These are phyloP conservation scores for Aethina tumida DNA, from an alignment of 1,140 invertebrate genomes.

Conservation along the genomic window DNA sequence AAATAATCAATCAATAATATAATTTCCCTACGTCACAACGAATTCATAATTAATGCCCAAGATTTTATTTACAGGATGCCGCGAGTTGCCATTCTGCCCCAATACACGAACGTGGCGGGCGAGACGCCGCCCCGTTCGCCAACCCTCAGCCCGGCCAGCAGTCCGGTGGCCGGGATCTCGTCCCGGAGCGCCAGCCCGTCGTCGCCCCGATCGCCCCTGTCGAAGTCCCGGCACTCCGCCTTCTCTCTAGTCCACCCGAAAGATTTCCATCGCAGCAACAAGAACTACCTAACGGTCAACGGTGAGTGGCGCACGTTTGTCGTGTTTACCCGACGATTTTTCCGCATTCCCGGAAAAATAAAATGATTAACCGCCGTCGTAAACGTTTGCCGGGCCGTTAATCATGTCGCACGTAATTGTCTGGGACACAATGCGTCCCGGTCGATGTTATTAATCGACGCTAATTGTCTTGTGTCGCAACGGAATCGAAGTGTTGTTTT, in stretches of 20 bases:
- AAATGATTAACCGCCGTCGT: no score
- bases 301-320: slow-evolving; percentile 10
- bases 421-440: no score
- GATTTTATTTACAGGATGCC: slow-evolving; percentile 32
- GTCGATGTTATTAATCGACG: no score
- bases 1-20: no score
- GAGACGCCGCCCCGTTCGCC: slow-evolving; percentile 24
- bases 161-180: slow-evolving; percentile 22
- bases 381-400: no score
- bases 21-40: no score
- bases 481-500: no score
- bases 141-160: slow-evolving; percentile 25
- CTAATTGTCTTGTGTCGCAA: no score
- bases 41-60: no score
- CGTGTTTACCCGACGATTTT: no score
- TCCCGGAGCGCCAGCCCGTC: slow-evolving; percentile 32
- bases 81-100: slow-evolving; percentile 25
- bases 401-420: no score
- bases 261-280: slow-evolving; percentile 30
- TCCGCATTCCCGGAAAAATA: no score
- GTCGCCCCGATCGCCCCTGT: slow-evolving; percentile 26
- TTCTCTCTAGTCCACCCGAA: slow-evolving; percentile 35
- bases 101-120: slow-evolving; percentile 16
- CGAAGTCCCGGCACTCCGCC: slow-evolving; percentile 29
- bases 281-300: slow-evolving; percentile 11